A percentile compares a stretch with the other conserved stretches of the same genome.
These are phyloP conservation scores for Spheniscus mendiculus DNA, from an alignment of 2,113 vertebrate genomes.

Conservation along the genomic window DNA sequence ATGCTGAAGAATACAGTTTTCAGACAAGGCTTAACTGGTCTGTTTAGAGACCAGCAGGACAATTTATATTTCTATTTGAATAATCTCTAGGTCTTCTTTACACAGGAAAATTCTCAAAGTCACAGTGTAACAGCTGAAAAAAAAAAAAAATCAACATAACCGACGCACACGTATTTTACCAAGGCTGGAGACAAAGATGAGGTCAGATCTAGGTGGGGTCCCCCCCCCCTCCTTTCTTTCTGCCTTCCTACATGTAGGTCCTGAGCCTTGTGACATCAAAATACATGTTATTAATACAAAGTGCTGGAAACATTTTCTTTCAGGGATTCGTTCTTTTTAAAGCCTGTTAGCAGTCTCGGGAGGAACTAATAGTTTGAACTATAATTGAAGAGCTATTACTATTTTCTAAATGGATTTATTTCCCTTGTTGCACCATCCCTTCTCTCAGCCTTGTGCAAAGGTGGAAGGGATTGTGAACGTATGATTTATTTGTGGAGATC, in stretches of 20 bases:
- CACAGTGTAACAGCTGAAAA: background rate
- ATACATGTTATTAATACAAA: background rate
- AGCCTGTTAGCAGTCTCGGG: background rate
- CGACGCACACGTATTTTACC: background rate
- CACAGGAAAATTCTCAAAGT: background rate
- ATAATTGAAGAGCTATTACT: background rate
- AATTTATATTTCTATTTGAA: background rate
- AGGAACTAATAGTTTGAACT: background rate
- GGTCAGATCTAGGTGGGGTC: background rate
- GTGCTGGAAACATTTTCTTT: background rate
- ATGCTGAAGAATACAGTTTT: background rate
- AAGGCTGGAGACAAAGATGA: background rate
- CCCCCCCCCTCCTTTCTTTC: background rate
- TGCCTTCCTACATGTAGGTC: background rate
- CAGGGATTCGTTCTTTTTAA: background rate
- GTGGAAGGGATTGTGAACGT: background rate
- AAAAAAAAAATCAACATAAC: background rate
- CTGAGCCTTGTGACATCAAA: background rate
- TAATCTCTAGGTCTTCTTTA: background rate
- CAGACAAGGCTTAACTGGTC: background rate
- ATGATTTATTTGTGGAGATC: background rate
- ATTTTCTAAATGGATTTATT: background rate
- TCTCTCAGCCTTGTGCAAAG: background rate
- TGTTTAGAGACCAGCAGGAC: background rate
- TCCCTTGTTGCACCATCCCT: background rate